These are phyloP conservation scores for Euphydryas editha DNA, from an alignment of 2,888 invertebrate species.

Conservation along the genomic window DNA sequence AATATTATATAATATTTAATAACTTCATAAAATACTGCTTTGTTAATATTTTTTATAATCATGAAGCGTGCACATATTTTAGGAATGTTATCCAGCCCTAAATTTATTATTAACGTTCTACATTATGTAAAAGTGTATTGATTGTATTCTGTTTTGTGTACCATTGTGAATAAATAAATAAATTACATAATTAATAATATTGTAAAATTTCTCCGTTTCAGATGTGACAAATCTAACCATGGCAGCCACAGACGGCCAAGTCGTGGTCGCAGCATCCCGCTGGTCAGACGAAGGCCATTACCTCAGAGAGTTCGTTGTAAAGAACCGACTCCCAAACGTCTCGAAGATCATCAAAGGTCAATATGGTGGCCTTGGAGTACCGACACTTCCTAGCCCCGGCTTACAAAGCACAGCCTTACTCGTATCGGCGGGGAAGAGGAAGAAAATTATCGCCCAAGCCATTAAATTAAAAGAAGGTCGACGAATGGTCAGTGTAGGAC, in stretches of 20 bases:
- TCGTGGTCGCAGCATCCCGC: constrained; percentile 92
- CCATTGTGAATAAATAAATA: no score
- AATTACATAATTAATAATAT: background rate
- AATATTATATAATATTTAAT: no score
- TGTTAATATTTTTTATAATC: no score
- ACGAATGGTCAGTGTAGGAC: constrained; percentile 90
- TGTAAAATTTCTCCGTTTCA: constrained; percentile 63
- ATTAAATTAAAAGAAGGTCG: constrained; percentile 95
- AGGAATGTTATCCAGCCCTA: no score
- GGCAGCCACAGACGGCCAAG: constrained; percentile 96
- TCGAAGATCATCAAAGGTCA: constrained; percentile 97
- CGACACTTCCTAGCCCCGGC: constrained; percentile 93
- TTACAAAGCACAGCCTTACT: constrained; percentile 94
- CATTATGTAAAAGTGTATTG: no score
- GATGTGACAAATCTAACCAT: constrained; percentile 84
- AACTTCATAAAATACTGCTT: no score
- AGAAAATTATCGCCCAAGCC: constrained; percentile 94
- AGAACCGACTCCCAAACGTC: constrained; percentile 91
- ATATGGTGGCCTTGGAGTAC: constrained; percentile 95
- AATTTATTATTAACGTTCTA: no score
- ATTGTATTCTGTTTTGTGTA: no score
- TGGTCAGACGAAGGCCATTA: constrained; percentile 89
- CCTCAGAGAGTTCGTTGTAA: constrained; percentile 89
- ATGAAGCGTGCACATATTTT: no score
- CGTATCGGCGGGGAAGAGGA: constrained; percentile 92